These are phyloP conservation scores for Anarrhichthys ocellatus DNA, from an alignment of 2,113 vertebrate species.

Conservation along the genomic window DNA sequence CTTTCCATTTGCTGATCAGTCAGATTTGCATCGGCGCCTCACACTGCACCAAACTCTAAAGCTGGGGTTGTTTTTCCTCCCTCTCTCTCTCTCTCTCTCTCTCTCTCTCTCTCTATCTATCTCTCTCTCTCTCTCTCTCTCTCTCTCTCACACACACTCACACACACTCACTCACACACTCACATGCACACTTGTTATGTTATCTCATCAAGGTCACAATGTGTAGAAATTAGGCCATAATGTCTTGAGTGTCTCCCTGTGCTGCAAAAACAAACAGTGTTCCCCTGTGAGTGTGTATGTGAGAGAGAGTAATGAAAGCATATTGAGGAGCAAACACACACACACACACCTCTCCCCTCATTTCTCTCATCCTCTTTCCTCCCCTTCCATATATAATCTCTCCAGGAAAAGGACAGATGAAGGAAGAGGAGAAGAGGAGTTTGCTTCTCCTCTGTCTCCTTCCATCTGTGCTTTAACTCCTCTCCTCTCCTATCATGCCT, in stretches of 20 bases:
- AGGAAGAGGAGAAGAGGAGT: not conserved
- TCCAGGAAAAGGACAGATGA: not conserved
- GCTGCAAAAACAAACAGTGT: conserved; percentile 48
- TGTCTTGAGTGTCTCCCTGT: conserved; percentile 37
- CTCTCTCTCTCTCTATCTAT: too few relatives aligned
- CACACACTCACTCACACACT: not conserved
- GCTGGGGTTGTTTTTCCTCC: not conserved
- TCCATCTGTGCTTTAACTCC: not conserved
- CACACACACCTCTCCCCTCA: conserved; percentile 16
- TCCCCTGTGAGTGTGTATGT: not conserved
- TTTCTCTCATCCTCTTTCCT: not conserved
- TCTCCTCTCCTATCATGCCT: not conserved
- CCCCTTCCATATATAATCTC: not conserved
- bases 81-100: not conserved
- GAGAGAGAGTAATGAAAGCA: conserved; percentile 24
- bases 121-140: too few relatives aligned
- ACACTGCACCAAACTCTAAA: conserved; percentile 8
- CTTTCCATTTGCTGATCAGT: conserved; percentile 29
- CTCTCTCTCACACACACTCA: not conserved
- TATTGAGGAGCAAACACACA: conserved; percentile 11
- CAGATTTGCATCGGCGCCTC: conserved; percentile 6
- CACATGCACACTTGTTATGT: conserved; percentile 15
- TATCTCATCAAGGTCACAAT: conserved; percentile 50
- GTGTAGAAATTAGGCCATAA: conserved; percentile 39
- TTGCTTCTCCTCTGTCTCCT: not conserved